These are phyloP conservation scores for Dioctria rufipes DNA, from an alignment of 2,888 invertebrate genomes.

Conservation along the genomic window DNA sequence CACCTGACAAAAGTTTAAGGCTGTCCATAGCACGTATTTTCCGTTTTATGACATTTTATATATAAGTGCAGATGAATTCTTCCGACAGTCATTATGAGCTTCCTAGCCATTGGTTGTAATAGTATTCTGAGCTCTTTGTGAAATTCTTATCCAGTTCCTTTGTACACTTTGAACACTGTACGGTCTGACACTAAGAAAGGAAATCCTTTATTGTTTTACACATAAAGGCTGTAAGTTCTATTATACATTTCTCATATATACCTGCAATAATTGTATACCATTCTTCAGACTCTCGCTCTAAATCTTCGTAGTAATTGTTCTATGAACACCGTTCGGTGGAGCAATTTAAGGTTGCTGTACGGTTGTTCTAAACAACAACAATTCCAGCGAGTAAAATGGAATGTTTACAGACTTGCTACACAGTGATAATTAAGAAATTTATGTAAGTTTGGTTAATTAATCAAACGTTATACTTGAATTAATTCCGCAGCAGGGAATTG, in stretches of 20 bases:
- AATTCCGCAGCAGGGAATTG: slow-evolving; percentile 20
- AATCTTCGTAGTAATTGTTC: slow-evolving; percentile 24
- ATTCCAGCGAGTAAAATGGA: slow-evolving; percentile 8
- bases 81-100: neutral
- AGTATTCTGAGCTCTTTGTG: neutral
- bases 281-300: slow-evolving; percentile 16
- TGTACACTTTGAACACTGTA: neutral
- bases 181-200: neutral
- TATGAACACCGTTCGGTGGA: neutral
- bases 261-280: slow-evolving; percentile 20
- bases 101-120: neutral
- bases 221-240: slow-evolving; percentile 10
- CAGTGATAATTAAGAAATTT: slow-evolving; percentile 49
- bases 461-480: slow-evolving; percentile 38
- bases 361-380: slow-evolving; percentile 14
- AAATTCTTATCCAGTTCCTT: neutral
- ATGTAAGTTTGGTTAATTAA: slow-evolving; percentile 45
- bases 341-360: slow-evolving; percentile 16
- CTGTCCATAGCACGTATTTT: neutral
- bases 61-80: neutral
- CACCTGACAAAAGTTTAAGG: neutral
- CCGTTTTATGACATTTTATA: neutral
- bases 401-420: slow-evolving; percentile 20
- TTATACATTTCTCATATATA: slow-evolving; percentile 21
- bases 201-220: slow-evolving; percentile 29